Evolutionary conservation across 2,888 invertebrate species (phyloP), one percentile per base, ranked within the genome.

Genomic region (Horisme vitalbata): DNA sequence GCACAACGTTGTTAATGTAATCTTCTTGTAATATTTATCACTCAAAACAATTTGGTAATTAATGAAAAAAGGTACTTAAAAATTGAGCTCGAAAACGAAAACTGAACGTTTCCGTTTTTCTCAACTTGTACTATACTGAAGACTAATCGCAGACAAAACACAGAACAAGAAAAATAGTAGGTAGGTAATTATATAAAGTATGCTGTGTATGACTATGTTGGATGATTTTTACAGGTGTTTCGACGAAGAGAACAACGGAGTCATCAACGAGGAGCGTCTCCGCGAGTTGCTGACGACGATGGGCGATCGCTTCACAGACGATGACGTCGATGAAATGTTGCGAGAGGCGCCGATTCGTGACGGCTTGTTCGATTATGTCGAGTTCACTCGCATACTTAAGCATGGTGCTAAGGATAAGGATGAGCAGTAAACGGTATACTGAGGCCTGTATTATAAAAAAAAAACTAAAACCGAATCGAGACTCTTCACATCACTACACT

Each of bases 321-420:
- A 99, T 72, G 98, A 99, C 83, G 98, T 99, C 0, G 99, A 99
- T 79, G 99, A 99, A 83, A 98, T 99, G 97, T 96, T 98, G 71
- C 93, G 99, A 3, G 99, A 99, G 84, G 99, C 99, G 20, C 99
- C 99, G 2, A 99, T 99, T 68, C 96, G 97, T 68, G 95, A 94
- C 34, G 95, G 96, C 0, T 92, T 97, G 77, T 99, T 99, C 76
- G 97, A 99, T 88, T 99, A 99, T 76, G 94, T 98, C 36, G 99
- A 99, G 90, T 99, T 99, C 79, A 99, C 99, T 21, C 94, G 99
- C 73, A 99, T 99, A 74, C 92, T 99, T 64, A 99, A 99, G 80
- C 99, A 99, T 69, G 99, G 99, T 34, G 99, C 99, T 70, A 99
- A 99, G 88, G 99, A 99, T 65, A 97, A 98, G 83, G 98, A 99